phyloP scores from a whole-genome alignment of 2,113 vertebrate genomes.

The Erinaceus europaeus region DNA sequence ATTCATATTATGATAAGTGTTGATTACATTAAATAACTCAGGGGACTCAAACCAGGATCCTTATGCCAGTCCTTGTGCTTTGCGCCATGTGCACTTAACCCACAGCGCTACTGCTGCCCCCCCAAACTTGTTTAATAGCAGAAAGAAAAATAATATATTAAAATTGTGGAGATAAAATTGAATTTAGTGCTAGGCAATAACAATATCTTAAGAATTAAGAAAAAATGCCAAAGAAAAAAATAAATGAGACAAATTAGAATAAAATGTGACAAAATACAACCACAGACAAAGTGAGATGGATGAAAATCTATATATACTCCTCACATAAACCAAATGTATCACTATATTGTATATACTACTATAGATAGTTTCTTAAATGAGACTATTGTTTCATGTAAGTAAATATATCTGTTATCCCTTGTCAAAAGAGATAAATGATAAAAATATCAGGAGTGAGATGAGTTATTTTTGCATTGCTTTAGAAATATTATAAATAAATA shows the following conservation, averaged over 20 bases:
- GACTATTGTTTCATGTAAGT: not conserved
- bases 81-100: no score
- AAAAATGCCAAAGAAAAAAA: not conserved
- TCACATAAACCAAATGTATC: not conserved
- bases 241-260: not conserved
- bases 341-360: not conserved
- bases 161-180: not conserved
- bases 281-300: not conserved
- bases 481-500: not conserved
- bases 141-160: not conserved
- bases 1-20: no score
- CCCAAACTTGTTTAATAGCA: no score
- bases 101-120: no score
- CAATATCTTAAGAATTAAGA: not conserved
- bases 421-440: not conserved
- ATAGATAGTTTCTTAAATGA: not conserved
- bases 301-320: not conserved
- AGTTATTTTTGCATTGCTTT: not conserved
- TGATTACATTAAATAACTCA: not conserved
- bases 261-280: not conserved
- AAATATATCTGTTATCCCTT: not conserved
- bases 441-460: not conserved
- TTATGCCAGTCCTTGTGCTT: no score
- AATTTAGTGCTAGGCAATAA: not conserved
- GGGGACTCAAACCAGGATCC: no score